These are phyloP conservation scores for Catostylus mosaicus DNA, from an alignment of 30 jellyfish, hydroid and myxozoan species.

Conservation along the genomic window DNA sequence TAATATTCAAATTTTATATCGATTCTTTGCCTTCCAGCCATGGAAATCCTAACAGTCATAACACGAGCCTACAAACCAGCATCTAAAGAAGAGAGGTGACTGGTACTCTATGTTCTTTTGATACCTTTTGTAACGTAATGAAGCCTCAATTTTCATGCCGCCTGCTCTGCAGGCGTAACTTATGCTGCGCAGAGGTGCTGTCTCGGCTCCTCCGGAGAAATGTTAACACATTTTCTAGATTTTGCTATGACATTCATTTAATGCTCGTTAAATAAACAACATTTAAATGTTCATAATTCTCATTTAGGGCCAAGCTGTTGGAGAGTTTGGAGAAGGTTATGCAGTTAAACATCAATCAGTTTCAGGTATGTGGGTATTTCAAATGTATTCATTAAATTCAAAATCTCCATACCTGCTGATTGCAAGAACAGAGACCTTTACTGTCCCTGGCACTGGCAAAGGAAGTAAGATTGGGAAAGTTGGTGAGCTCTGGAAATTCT, in stretches of 20 bases:
- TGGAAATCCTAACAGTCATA: constrained; percentile 42
- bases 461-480: too few relatives aligned
- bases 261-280: too few relatives aligned
- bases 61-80: constrained; percentile 35
- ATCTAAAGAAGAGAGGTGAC: constrained; percentile 28
- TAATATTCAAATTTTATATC: not conserved
- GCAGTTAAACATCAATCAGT: constrained; percentile 42
- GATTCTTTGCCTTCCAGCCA: constrained; percentile 30
- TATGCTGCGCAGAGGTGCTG: too few relatives aligned
- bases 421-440: not conserved
- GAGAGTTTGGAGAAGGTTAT: constrained; percentile 49
- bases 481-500: too few relatives aligned
- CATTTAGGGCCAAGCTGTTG: constrained; percentile 16
- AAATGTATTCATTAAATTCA: not conserved
- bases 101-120: not conserved
- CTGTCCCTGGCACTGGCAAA: too few relatives aligned
- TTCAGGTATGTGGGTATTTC: constrained; percentile 16
- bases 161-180: too few relatives aligned
- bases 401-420: not conserved
- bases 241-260: too few relatives aligned
- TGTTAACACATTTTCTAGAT: too few relatives aligned
- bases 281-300: too few relatives aligned
- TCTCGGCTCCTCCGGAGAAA: too few relatives aligned
- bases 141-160: too few relatives aligned
- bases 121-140: too few relatives aligned